Conservation (phyloP, 92 coral and sea anemone species). For the Epizoanthus rinbou region DNA sequence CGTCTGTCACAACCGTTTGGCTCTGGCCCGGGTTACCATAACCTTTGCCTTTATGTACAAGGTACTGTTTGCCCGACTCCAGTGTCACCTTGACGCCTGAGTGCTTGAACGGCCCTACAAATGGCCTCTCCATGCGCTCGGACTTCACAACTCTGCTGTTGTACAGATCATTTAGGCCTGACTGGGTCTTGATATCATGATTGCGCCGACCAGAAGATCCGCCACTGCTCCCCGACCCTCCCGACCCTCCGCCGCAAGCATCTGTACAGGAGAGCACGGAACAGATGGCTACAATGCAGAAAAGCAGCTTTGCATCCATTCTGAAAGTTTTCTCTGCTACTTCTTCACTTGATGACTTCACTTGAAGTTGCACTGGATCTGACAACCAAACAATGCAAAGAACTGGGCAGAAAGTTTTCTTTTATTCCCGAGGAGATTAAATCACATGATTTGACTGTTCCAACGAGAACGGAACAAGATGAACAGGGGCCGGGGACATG, state of each 20-base stretch:
- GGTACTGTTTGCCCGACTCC: conserved; percentile 10
- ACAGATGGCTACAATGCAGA: no score
- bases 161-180: conserved; percentile 58
- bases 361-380: background rate
- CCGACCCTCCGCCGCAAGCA: background rate
- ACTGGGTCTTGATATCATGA: conserved; percentile 58
- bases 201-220: conserved; percentile 29
- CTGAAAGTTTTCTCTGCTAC: no score
- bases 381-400: background rate
- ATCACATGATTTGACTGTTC: no score
- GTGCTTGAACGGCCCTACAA: conserved; percentile 59
- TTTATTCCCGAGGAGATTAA: no score
- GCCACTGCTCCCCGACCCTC: background rate
- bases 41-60: conserved; percentile 64
- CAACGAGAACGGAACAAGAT: no score
- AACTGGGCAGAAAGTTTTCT: no score
- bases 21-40: conserved; percentile 51
- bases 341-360: background rate
- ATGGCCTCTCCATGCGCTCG: conserved; percentile 64
- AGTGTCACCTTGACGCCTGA: conserved; percentile 67
- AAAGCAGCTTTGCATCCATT: no score
- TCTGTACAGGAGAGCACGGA: no score
- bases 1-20: conserved; percentile 65
- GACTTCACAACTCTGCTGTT: conserved; percentile 54
- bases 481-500: no score